phyloP scores from a whole-genome alignment of 2,797 vertebrate genomes.

The Esox lucius region DNA sequence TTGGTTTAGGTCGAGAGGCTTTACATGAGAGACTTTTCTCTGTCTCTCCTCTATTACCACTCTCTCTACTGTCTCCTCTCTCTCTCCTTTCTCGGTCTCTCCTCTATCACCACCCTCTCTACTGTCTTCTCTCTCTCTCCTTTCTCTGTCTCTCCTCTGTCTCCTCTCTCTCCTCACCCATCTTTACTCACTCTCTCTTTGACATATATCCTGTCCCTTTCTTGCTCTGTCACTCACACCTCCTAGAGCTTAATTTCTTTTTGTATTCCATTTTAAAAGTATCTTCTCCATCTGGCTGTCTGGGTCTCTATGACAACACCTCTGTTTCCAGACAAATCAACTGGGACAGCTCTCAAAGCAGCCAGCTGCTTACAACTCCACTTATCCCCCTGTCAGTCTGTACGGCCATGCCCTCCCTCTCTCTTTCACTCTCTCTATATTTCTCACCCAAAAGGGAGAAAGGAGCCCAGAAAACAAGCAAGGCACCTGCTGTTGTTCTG shows the following conservation, averaged over 20 bases:
- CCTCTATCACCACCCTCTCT: too few species aligned
- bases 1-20: neutral
- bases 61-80: too few species aligned
- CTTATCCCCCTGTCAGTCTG: neutral
- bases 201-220: neutral
- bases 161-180: too few species aligned
- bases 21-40: too few species aligned
- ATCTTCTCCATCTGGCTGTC: conserved; percentile 21
- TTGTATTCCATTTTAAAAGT: conserved; percentile 18
- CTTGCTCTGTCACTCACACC: neutral
- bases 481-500: conserved; percentile 9
- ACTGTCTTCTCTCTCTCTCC: too few species aligned
- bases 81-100: too few species aligned
- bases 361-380: neutral
- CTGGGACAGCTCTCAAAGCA: conserved; percentile 25
- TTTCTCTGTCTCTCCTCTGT: conserved; percentile 2
- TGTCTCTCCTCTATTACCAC: too few species aligned
- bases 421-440: neutral
- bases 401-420: conserved; percentile 9
- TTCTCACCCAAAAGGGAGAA: conserved; percentile 11
- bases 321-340: conserved; percentile 29
- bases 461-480: conserved; percentile 5
- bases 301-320: conserved; percentile 2
- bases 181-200: neutral
- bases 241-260: neutral